Evolutionary conservation across 2,113 vertebrate species (phyloP).

Genomic region (Pithys albifrons): DNA sequence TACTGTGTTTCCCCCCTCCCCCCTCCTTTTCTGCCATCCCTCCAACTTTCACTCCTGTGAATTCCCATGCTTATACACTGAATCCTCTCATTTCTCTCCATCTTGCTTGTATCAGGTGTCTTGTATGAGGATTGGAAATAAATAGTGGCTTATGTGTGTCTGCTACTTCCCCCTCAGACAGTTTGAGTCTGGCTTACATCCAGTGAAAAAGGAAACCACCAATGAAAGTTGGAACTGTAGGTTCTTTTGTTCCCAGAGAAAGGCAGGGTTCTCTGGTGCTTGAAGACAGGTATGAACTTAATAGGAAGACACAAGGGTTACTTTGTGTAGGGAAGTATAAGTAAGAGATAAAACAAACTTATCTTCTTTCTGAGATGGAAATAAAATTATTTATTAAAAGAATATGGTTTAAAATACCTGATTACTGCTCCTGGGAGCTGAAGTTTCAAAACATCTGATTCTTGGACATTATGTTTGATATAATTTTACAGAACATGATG

Average conservation of each 20-base stretch:
- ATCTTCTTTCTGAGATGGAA: background rate
- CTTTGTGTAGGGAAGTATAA: conserved; percentile 61
- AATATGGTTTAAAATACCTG: background rate
- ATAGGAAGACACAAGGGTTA: conserved; percentile 57
- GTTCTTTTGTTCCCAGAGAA: conserved; percentile 66
- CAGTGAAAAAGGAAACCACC: conserved; percentile 58
- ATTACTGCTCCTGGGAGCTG: background rate
- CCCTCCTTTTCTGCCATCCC: background rate
- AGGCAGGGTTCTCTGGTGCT: conserved; percentile 34
- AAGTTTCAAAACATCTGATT: background rate
- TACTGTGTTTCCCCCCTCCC: conserved; percentile 1
- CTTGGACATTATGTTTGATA: background rate
- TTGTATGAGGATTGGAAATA: conserved; percentile 45
- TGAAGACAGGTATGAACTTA: conserved; percentile 58
- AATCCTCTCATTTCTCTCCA: conserved; percentile 14
- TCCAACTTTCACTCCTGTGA: background rate
- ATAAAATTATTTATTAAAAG: background rate
- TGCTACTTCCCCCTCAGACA: conserved; percentile 28
- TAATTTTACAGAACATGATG: background rate
- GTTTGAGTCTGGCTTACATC: conserved; percentile 50
- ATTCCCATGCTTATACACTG: conserved; percentile 54
- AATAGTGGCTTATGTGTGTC: conserved; percentile 58
- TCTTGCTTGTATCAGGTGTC: conserved; percentile 67
- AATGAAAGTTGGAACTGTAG: conserved; percentile 58
- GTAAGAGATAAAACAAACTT: conserved; percentile 38